phyloP scores from a whole-genome alignment of 2,797 vertebrate genomes.

The Sebastes kiyomatsui region DNA sequence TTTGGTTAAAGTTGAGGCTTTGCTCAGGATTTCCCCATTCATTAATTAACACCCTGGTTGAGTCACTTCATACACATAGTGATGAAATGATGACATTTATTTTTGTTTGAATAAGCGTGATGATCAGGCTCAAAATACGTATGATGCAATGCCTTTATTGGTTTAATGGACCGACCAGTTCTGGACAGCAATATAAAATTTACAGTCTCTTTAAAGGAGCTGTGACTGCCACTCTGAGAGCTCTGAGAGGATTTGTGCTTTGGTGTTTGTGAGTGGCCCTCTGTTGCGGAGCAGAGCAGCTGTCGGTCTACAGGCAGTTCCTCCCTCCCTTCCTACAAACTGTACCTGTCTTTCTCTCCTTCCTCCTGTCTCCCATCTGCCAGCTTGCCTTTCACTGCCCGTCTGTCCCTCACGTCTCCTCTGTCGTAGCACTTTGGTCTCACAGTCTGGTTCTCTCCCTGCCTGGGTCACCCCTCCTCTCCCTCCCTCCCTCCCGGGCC shows the following conservation, averaged over 20 bases:
- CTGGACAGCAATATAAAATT: constrained; percentile 53
- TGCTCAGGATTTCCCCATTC: constrained; percentile 11
- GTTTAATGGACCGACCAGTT: constrained; percentile 30
- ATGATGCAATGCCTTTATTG: constrained; percentile 41
- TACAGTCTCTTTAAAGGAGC: constrained; percentile 59
- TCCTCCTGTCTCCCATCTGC: constrained; percentile 44
- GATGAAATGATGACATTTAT: constrained; percentile 36
- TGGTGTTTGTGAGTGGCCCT: neutral
- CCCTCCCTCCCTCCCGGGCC: neutral
- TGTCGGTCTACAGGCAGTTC: constrained; percentile 3
- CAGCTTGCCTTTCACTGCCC: constrained; percentile 25
- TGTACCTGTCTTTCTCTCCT: constrained; percentile 38
- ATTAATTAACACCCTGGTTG: constrained; percentile 8
- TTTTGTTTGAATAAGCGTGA: constrained; percentile 40
- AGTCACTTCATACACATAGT: constrained; percentile 15
- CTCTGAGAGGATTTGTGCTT: constrained; percentile 12
- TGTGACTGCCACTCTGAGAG: constrained; percentile 26
- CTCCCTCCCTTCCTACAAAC: constrained; percentile 8
- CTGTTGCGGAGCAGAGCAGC: constrained; percentile 28
- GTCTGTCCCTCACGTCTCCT: constrained; percentile 15
- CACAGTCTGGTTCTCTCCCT: constrained; percentile 6
- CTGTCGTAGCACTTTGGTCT: constrained; percentile 20
- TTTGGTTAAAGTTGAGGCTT: neutral
- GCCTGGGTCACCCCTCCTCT: constrained; percentile 6
- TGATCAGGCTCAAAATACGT: constrained; percentile 28